Percentiles rank a stretch among this genome's conserved stretches.
phyloP scores from a whole-genome alignment of 2,888 invertebrate genomes.

The Opisthograptis luteolata region DNA sequence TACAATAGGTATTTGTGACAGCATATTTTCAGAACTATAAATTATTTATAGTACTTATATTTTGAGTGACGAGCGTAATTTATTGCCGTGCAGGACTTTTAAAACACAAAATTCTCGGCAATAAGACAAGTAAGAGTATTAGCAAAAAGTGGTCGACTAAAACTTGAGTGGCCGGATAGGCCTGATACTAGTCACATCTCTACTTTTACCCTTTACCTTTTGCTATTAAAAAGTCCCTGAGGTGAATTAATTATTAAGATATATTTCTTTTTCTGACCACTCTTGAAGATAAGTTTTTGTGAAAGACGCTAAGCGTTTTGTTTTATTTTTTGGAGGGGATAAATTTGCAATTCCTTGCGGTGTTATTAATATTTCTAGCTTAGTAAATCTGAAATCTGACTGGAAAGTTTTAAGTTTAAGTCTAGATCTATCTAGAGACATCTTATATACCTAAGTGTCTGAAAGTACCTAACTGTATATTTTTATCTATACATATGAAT shows the following conservation, averaged over 20 bases:
- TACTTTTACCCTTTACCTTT: conserved; percentile 42
- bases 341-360: conserved; percentile 9
- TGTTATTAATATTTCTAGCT: conserved; percentile 1
- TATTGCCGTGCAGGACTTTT: too few relatives aligned
- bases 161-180: conserved; percentile 31
- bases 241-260: conserved; percentile 58
- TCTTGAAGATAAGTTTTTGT: conserved; percentile 33
- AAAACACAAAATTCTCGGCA: too few relatives aligned
- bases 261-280: conserved; percentile 43
- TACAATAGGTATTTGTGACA: too few relatives aligned
- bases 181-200: conserved; percentile 12
- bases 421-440: too few relatives aligned
- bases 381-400: background rate
- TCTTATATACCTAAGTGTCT: too few relatives aligned
- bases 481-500: too few relatives aligned
- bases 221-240: conserved; percentile 52
- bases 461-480: too few relatives aligned
- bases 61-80: too few relatives aligned
- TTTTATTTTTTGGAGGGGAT: conserved; percentile 4
- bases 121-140: too few relatives aligned
- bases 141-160: conserved; percentile 4
- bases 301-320: conserved; percentile 25
- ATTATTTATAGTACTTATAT: too few relatives aligned
- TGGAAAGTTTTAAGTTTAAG: too few relatives aligned
- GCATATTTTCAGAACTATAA: too few relatives aligned